Evolutionary conservation across 2,113 vertebrate species (phyloP), one percentile per base, ranked within the genome.

Genomic region (Stictonetta naevosa): DNA sequence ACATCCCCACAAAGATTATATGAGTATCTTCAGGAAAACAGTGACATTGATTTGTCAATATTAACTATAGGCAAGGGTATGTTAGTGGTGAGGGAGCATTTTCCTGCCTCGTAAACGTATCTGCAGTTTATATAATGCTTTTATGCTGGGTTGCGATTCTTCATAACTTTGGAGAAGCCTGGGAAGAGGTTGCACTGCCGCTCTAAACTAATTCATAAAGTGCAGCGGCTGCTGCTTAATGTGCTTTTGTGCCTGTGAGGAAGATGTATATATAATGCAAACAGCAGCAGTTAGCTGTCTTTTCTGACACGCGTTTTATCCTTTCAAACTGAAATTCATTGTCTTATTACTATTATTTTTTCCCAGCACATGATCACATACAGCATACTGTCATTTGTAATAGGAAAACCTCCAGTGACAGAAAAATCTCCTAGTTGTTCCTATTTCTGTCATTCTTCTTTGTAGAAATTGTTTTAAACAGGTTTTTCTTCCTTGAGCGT

Each of bases 241-340:
- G 66, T 69, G 55, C 75, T 79, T 83, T 67, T 59, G 44, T 91
- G 88, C 92, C 83, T 91, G 55, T 31, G 29, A 92, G 68, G 85
- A 69, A 83, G 71, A 74, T 64, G 62, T 80, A 55, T 92, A 66
- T 75, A 52, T 90, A 92, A 76, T 82, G 86, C 86, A 97, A 90
- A 86, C 21, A 68, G 67, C 86, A 68, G 74, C 55, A 74, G 81
- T 92, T 92, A 75, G 75, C 77, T 91, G 86, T 90, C 91, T 68
- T 83, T 78, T 53, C 67, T 58, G 86, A 92, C 60, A 69, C 59
- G 60, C 26, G 33, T 72, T 79, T 89, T 71, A 48, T 77, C 68
- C 88, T 92, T 95, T 93, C 94, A 63, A n/a, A 62, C 14, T 64
- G 87, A 93, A 88, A 83, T 40, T 50, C 58, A 33, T 60, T 36